A percentile compares a stretch with the other conserved stretches of the same genome.
phyloP scores from a whole-genome alignment of 2,797 vertebrate species.

The Falco rusticolus region DNA sequence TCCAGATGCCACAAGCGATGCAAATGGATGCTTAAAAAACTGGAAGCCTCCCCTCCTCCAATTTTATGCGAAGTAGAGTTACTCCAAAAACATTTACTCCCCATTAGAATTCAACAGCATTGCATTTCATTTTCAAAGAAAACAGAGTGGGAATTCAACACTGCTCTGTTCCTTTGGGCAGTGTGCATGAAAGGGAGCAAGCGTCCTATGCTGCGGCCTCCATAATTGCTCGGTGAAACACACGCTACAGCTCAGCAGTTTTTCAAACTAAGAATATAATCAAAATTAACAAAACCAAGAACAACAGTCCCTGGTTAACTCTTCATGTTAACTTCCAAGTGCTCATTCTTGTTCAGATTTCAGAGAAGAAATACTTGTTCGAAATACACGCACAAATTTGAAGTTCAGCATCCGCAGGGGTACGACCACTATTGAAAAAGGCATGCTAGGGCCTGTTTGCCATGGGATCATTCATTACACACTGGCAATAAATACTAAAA shows the following conservation, averaged over 20 bases:
- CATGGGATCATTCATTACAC: neutral
- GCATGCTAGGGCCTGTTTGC: neutral
- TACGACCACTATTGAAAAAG: neutral
- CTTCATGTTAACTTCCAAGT: neutral
- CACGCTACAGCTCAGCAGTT: neutral
- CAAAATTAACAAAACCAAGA: neutral
- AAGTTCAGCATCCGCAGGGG: rapidly evolving
- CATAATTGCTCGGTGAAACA: neutral
- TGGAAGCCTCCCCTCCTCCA: too few relatives aligned
- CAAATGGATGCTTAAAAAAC: neutral
- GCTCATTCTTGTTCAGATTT: neutral
- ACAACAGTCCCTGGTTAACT: neutral
- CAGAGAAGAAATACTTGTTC: neutral
- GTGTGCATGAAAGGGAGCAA: neutral
- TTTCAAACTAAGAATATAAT: neutral
- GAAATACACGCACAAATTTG: neutral
- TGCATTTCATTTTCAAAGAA: neutral
- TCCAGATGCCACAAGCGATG: neutral
- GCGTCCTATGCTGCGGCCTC: neutral
- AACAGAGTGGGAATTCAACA: neutral
- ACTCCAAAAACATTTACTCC: neutral
- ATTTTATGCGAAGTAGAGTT: neutral
- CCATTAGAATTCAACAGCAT: neutral
- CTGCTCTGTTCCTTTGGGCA: neutral
- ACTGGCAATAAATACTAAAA: neutral